Evolutionary conservation across 2,113 vertebrate genomes (phyloP), one percentile per base, ranked within the genome.

Genomic region (Chloropsis hardwickii): DNA sequence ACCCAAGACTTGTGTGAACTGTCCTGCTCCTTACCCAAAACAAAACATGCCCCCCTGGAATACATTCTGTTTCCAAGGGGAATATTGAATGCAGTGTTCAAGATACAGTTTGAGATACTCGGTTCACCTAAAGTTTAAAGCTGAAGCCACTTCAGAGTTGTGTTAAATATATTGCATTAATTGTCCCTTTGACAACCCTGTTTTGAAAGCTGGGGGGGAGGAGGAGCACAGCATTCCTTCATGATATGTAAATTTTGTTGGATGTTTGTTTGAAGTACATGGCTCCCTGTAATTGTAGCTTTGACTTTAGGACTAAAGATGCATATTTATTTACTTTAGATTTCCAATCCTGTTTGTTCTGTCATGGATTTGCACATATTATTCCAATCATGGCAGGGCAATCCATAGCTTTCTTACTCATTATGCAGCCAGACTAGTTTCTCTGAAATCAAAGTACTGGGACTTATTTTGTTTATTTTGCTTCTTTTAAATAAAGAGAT

Each of bases 381-480:
- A 96, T 94, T 91, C 27, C 82, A 90, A 13, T 88, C 69, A 88
- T 28, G 74, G 39, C 60, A 74, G 14, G 51, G 56, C 56, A 92
- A 87, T 74, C 71, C n/a, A 37, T 54, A 81, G 58, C 60, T 90
- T 92, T 62, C 67, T 83, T 62, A 48, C 50, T 90, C 83, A 81
- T n/a, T 15, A 15, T 74, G 47, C 65, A 90, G 60, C 56, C 64
- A 73, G 76, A 82, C 39, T 35, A 64, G 31, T 82, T 85, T 90
- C 72, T 93, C 77, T 86, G 60, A 88, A 95, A 94, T 91, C 74
- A 77, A 94, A 85, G 60, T 64, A 44, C 61, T 87, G 53, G 53
- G 53, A 25, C 21, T 70, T 82, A 58, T 73, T 96, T 82, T 88
- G 74, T 94, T 95, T 94, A 73, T 83, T 97, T 95, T 81, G 2